Percentiles rank a stretch among this genome's conserved stretches.
phyloP scores from a whole-genome alignment of 2,888 invertebrate genomes.

The Eurytoma adleriae region DNA sequence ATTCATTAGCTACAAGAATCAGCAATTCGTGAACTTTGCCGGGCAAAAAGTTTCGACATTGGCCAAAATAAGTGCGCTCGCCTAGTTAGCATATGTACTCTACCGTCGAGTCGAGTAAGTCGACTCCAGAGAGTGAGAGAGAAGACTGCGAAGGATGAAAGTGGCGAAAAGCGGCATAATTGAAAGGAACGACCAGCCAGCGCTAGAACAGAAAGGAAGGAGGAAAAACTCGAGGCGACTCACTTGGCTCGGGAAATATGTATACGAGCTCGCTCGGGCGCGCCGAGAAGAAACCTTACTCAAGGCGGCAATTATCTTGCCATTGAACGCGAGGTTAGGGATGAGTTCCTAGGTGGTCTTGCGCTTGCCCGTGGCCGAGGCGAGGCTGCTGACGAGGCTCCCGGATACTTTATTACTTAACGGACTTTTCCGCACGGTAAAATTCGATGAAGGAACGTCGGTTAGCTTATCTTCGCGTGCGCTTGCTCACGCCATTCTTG shows the following conservation, averaged over 20 bases:
- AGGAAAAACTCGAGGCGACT: background rate
- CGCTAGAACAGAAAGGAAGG: background rate
- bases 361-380: background rate
- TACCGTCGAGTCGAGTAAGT: too few relatives aligned
- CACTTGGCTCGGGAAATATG: background rate
- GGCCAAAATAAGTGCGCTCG: too few relatives aligned
- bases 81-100: too few relatives aligned
- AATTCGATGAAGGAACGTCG: constrained; percentile 3
- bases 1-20: too few relatives aligned
- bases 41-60: too few relatives aligned
- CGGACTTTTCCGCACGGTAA: background rate
- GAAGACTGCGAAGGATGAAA: background rate
- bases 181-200: background rate
- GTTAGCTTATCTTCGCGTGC: too few relatives aligned
- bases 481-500: too few relatives aligned
- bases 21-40: too few relatives aligned
- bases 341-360: constrained; percentile 3
- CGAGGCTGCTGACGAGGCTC: constrained; percentile 2
- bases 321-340: constrained; percentile 47
- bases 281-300: constrained; percentile 44
- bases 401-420: background rate
- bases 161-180: background rate
- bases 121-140: too few relatives aligned
- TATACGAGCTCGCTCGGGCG: background rate
- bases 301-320: constrained; percentile 46